These are phyloP conservation scores for Amia ocellicauda DNA, from an alignment of 2,113 vertebrate species.

Conservation along the genomic window DNA sequence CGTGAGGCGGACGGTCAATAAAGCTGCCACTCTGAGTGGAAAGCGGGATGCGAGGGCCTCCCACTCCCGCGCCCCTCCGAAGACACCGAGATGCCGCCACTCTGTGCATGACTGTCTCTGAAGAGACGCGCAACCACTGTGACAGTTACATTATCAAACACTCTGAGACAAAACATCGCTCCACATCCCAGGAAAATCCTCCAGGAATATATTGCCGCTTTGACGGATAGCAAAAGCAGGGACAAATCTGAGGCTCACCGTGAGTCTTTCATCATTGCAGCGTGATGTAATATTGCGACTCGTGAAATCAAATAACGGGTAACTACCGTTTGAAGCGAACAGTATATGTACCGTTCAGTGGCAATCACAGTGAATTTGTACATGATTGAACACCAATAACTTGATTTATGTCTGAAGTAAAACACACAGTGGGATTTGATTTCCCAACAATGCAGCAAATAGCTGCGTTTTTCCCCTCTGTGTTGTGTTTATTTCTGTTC, in stretches of 20 bases:
- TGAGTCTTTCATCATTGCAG: constrained; percentile 58
- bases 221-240: too few species aligned
- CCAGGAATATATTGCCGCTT: constrained; percentile 11
- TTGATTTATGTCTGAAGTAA: too few species aligned
- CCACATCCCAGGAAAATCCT: constrained; percentile 15
- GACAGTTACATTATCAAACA: constrained; percentile 23
- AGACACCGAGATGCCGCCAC: constrained; percentile 6
- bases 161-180: constrained; percentile 24
- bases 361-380: constrained; percentile 35
- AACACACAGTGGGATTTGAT: too few species aligned
- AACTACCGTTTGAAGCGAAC: too few species aligned
- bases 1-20: too few species aligned
- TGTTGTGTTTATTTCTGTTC: too few species aligned
- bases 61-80: background rate
- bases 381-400: too few species aligned
- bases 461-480: background rate
- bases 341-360: too few species aligned
- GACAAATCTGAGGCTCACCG: constrained; percentile 24
- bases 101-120: background rate
- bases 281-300: constrained; percentile 60
- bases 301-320: constrained; percentile 73
- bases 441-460: too few species aligned
- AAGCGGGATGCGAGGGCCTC: background rate
- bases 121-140: background rate
- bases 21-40: too few species aligned